Conservation (phyloP, 2,797 vertebrate genomes). For the Aeoliscus strigatus region DNA sequence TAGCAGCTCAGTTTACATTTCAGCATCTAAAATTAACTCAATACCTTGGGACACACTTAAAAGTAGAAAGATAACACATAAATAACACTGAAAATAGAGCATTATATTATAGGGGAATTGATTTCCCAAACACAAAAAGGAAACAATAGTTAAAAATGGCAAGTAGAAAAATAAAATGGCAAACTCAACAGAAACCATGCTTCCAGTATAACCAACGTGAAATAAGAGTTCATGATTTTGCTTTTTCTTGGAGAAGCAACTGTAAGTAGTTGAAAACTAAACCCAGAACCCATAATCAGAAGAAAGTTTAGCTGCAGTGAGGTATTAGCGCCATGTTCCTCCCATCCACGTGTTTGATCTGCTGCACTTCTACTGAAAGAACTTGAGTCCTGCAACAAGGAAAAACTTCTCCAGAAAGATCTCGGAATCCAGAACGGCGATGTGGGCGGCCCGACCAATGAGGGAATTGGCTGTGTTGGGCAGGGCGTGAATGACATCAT, state of each 20-base stretch:
- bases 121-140: slow-evolving; percentile 34
- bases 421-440: slow-evolving; percentile 93
- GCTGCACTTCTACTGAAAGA: slow-evolving; percentile 89
- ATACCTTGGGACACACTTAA: slow-evolving; percentile 31
- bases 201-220: slow-evolving; percentile 41
- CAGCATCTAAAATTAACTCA: slow-evolving; percentile 54
- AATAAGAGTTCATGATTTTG: slow-evolving; percentile 72
- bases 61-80: slow-evolving; percentile 55
- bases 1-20: slow-evolving; percentile 82
- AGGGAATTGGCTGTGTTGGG: slow-evolving; percentile 96
- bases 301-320: slow-evolving; percentile 82
- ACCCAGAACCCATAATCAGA: slow-evolving; percentile 76
- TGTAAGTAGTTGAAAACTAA: slow-evolving; percentile 75
- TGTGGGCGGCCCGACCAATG: slow-evolving; percentile 94
- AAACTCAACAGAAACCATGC: slow-evolving; percentile 34
- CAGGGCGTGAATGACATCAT: slow-evolving; percentile 93
- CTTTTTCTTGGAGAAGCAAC: slow-evolving; percentile 80
- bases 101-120: slow-evolving; percentile 21
- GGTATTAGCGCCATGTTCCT: slow-evolving; percentile 85
- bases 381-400: slow-evolving; percentile 89
- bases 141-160: slow-evolving; percentile 39
- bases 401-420: slow-evolving; percentile 98
- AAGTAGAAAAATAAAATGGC: slow-evolving; percentile 69
- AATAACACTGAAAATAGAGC: slow-evolving; percentile 71
- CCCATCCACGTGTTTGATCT: slow-evolving; percentile 43